phyloP scores from a whole-genome alignment of 2,113 vertebrate species.

The Chaenocephalus aceratus region DNA sequence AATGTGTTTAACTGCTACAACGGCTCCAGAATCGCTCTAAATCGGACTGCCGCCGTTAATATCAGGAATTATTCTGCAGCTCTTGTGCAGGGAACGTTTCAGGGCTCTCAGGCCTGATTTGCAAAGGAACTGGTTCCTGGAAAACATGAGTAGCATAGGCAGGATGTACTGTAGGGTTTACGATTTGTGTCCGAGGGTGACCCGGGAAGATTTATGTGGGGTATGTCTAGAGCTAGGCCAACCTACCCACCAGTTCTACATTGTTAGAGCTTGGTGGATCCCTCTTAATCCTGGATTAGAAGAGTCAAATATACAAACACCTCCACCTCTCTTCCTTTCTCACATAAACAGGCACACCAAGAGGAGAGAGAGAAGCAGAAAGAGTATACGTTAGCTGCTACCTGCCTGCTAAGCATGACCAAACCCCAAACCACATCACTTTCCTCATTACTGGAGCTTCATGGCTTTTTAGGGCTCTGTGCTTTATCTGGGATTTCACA shows the following conservation, averaged over 20 bases:
- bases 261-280: constrained; percentile 73
- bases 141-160: constrained; percentile 55
- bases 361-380: constrained; percentile 36
- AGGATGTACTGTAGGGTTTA: constrained; percentile 52
- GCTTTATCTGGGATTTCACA: constrained; percentile 85
- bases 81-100: constrained; percentile 44
- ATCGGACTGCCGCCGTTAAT: constrained; percentile 70
- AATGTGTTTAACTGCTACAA: constrained; percentile 82
- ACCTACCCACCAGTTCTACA: constrained; percentile 73
- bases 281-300: constrained; percentile 82
- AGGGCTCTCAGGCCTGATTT: constrained; percentile 26
- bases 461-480: constrained; percentile 79
- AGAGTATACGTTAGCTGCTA: constrained; percentile 46
- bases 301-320: constrained; percentile 79
- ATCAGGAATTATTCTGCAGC: constrained; percentile 69
- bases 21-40: constrained; percentile 69
- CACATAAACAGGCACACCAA: constrained; percentile 53
- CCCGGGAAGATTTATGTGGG: constrained; percentile 57
- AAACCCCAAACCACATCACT: constrained; percentile 78
- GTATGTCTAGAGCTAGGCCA: constrained; percentile 55
- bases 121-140: constrained; percentile 50
- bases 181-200: constrained; percentile 73
- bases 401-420: constrained; percentile 71
- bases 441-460: constrained; percentile 82
- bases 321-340: constrained; percentile 61